A percentile compares a stretch with the other conserved stretches of the same genome.
These are phyloP conservation scores for Sturnus vulgaris DNA, from an alignment of 2,113 vertebrate genomes.

Conservation along the genomic window DNA sequence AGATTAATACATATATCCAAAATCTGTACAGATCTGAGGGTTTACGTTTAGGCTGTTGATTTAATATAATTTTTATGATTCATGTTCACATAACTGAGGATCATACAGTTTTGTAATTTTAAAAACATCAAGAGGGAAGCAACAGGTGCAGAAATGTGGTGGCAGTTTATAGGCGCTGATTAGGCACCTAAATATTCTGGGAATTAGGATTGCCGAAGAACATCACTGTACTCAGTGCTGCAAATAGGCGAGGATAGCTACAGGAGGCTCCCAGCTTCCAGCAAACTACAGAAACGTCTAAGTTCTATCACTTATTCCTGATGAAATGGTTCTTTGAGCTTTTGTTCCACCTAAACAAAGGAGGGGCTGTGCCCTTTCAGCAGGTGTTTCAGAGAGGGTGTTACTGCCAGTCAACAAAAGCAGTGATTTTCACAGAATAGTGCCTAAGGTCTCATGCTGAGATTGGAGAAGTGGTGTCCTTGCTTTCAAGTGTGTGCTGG, in stretches of 20 bases:
- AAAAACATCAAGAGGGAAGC: background rate
- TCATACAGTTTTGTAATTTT: background rate
- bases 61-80: background rate
- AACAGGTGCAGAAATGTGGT: background rate
- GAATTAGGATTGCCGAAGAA: background rate
- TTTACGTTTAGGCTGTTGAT: background rate
- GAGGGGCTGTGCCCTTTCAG: background rate
- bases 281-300: background rate
- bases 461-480: background rate
- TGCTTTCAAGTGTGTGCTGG: background rate
- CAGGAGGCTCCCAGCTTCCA: background rate
- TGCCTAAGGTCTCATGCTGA: background rate
- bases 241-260: background rate
- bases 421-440: background rate
- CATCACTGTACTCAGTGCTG: background rate
- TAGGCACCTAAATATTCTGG: background rate
- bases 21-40: background rate
- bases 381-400: background rate
- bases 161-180: background rate
- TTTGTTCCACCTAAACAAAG: background rate
- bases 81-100: background rate
- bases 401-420: background rate
- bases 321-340: background rate
- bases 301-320: background rate
- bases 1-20: background rate